Conservation (phyloP, 2,797 vertebrate genomes). For the Coluber constrictor region DNA sequence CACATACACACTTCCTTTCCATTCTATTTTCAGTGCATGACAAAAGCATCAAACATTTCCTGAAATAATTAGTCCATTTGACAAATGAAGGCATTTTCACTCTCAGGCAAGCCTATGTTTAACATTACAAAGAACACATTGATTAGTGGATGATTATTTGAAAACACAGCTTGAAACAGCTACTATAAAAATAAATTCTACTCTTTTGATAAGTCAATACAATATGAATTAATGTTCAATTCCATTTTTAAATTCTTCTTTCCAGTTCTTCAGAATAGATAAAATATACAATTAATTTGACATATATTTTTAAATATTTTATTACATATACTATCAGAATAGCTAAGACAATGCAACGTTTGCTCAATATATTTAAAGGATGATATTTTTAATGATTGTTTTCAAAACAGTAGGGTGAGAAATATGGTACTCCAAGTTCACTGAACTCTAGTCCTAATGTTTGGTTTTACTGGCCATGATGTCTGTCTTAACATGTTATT, state of each 20-base stretch:
- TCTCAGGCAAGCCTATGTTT: background rate
- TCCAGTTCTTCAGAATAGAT: background rate
- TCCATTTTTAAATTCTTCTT: background rate
- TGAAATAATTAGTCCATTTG: constrained; percentile 36
- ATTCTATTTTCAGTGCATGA: background rate
- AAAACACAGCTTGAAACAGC: background rate
- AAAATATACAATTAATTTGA: background rate
- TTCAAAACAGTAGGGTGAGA: background rate
- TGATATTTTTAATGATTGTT: background rate
- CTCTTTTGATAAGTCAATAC: background rate
- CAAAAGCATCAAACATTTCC: background rate
- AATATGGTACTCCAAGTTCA: background rate
- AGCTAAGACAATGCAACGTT: background rate
- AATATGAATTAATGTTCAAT: background rate
- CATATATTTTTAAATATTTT: background rate
- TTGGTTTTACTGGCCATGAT: background rate
- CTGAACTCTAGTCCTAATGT: background rate
- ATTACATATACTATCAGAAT: background rate
- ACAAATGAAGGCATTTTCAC: background rate
- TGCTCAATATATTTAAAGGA: background rate
- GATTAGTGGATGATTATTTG: background rate
- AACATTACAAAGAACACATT: background rate
- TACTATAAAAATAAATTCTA: background rate
- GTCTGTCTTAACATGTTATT: background rate
- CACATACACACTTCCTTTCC: background rate